Evolutionary conservation across 2,113 vertebrate genomes (phyloP), one percentile per base, ranked within the genome.

Genomic region (Microcebus lehilahytsara): DNA sequence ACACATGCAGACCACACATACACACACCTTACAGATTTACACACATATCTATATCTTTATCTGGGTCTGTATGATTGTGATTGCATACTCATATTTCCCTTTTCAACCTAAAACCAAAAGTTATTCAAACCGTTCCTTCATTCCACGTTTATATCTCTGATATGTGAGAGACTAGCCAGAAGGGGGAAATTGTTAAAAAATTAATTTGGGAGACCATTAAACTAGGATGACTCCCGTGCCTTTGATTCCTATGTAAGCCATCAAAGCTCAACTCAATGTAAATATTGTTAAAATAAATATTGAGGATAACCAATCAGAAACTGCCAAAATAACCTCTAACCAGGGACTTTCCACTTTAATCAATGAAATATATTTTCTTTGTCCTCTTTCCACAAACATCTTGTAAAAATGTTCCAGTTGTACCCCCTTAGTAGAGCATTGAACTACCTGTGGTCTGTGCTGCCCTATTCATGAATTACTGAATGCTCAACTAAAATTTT

Each of bases 381-480:
- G 40, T 13, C 37, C 25, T 60, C 49, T 69, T 87, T 40, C 4
- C 11, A 69, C 30, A 69, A 67, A 78, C 1, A 46, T 3, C 2
- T 46, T 22, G 37, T 30, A 13, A 22, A 46, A 60, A 11, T 12
- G 32, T 58, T 60, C 5, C 10, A 2, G 9, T 60, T 58, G n/a
- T 30, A 14, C 0, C 25, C 3, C 0, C 22, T 56, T 14, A 60
- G 9, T n/a, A n/a, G 5, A 22, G 7, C 2, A 27, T 4, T 58
- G 37, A 69, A 49, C 3, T 37, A 23, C 1, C 23, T 80, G 30
- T 25, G 27, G 17, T 32, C 10, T n/a, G 34, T 23, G 10, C 22
- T 86, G 27, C 13, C 27, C 19, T 3, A 3, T 56, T 53, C 9
- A 40, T 78, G 46, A 85, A 42, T 66, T 11, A 8, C 20, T 67